Conservation (phyloP, 2,797 vertebrate genomes). For the Galago senegalensis region DNA sequence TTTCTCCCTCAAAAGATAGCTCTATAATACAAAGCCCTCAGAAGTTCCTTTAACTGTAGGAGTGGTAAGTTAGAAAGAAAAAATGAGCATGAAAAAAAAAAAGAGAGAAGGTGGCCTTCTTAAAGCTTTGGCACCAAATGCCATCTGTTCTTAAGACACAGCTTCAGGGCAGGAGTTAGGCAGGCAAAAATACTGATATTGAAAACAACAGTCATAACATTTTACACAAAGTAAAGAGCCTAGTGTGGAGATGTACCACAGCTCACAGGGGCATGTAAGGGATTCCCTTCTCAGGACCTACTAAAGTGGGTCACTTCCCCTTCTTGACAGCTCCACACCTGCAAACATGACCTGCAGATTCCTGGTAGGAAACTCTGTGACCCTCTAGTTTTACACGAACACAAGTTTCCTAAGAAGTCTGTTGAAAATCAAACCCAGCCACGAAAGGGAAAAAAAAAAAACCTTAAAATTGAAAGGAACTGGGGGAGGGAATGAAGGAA, state of each 20-base stretch:
- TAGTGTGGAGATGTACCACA: not conserved
- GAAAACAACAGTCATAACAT: not conserved
- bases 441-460: not conserved
- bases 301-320: not conserved
- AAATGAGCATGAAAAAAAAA: not conserved
- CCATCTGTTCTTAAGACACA: constrained; percentile 10
- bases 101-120: not conserved
- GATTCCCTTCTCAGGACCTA: not conserved
- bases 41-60: not conserved
- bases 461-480: constrained; percentile 60
- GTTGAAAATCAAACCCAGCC: constrained; percentile 67
- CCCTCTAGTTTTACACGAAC: constrained; percentile 43
- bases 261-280: not conserved
- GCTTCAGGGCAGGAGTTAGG: not conserved
- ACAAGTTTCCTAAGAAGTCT: constrained; percentile 71
- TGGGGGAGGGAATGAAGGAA: constrained; percentile 6
- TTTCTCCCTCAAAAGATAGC: constrained; percentile 8
- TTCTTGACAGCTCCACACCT: not conserved
- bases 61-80: not conserved
- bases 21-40: not conserved
- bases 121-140: not conserved
- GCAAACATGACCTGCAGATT: not conserved
- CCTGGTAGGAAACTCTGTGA: constrained; percentile 21
- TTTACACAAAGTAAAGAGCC: not conserved
- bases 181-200: not conserved